Conservation (phyloP, 2,888 invertebrate genomes). For the Perdita meconis region DNA sequence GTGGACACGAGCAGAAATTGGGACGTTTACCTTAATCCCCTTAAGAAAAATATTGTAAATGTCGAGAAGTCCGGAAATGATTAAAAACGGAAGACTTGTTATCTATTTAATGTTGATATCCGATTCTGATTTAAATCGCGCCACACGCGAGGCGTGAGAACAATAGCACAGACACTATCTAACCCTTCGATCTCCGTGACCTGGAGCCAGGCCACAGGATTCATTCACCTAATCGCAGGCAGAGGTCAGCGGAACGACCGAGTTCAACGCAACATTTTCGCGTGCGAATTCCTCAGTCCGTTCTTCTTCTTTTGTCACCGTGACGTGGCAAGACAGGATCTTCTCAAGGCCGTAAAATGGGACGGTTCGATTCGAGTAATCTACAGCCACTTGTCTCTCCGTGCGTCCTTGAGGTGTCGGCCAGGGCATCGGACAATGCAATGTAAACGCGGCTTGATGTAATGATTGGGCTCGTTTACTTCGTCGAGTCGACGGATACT, state of each 20-base stretch:
- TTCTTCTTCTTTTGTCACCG: slow-evolving; percentile 41
- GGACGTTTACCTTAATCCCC: too few relatives aligned
- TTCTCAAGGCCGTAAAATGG: slow-evolving; percentile 59
- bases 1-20: too few relatives aligned
- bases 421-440: not conserved
- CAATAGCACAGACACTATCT: too few relatives aligned
- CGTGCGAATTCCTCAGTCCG: slow-evolving; percentile 10
- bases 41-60: too few relatives aligned
- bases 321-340: slow-evolving; percentile 56
- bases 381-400: slow-evolving; percentile 48
- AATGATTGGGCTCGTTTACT: slow-evolving; percentile 24
- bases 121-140: too few relatives aligned
- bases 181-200: not conserved
- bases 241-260: not conserved
- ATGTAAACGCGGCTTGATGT: slow-evolving; percentile 15
- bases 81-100: too few relatives aligned
- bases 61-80: too few relatives aligned
- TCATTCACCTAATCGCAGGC: not conserved
- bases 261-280: not conserved
- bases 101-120: too few relatives aligned
- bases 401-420: slow-evolving; percentile 36
- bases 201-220: not conserved
- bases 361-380: slow-evolving; percentile 40
- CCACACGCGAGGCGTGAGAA: too few relatives aligned
- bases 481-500: not conserved